Percentiles rank a stretch among this genome's conserved stretches.
phyloP scores from a whole-genome alignment of 2,888 invertebrate species.

The Xestia c-nigrum region DNA sequence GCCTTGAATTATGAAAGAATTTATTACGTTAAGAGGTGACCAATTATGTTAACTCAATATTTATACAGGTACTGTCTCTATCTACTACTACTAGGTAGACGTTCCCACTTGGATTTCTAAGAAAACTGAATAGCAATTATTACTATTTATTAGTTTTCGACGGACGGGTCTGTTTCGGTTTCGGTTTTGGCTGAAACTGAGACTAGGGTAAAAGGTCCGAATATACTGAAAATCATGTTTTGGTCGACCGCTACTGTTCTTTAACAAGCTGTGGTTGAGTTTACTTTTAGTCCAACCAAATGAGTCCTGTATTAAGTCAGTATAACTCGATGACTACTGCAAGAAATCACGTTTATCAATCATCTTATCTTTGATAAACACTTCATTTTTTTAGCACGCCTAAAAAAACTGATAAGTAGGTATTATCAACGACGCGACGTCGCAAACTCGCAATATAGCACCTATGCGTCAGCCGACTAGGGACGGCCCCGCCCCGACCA shows the following conservation, averaged over 20 bases:
- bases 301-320: background rate
- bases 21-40: constrained; percentile 38
- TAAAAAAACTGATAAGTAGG: constrained; percentile 52
- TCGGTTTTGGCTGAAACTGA: background rate
- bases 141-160: background rate
- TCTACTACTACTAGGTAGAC: background rate
- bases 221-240: background rate
- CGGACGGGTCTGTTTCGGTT: background rate
- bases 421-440: constrained; percentile 43
- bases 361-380: background rate
- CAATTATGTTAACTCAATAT: constrained; percentile 35
- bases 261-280: background rate
- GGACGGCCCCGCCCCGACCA: constrained; percentile 75
- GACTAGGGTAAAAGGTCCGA: background rate
- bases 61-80: constrained; percentile 9
- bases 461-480: constrained; percentile 72
- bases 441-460: constrained; percentile 67
- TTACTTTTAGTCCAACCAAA: background rate
- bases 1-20: constrained; percentile 44
- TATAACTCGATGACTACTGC: background rate
- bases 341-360: background rate
- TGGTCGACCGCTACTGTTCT: background rate
- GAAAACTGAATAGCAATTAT: background rate
- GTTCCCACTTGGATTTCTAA: background rate
- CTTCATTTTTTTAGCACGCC: constrained; percentile 7